phyloP scores from a whole-genome alignment of 2,888 invertebrate genomes.

The Anaspis maculata region DNA sequence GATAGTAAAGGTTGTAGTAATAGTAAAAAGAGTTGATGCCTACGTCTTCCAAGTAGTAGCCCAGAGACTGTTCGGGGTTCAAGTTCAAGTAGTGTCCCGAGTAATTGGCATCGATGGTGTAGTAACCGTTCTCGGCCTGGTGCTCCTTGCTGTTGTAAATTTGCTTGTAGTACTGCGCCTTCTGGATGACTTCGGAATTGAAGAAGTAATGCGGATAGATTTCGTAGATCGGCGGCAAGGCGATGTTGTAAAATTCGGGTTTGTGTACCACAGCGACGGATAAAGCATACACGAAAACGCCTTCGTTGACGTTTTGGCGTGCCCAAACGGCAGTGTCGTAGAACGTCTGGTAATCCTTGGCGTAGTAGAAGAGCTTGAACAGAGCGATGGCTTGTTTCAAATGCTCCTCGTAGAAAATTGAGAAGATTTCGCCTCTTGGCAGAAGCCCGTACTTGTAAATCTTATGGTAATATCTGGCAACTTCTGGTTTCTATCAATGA shows the following conservation, averaged over 20 bases:
- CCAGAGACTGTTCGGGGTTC: constrained; percentile 49
- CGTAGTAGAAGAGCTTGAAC: constrained; percentile 59
- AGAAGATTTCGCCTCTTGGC: constrained; percentile 54
- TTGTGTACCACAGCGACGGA: constrained; percentile 56
- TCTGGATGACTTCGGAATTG: constrained; percentile 57
- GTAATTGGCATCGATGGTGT: constrained; percentile 56
- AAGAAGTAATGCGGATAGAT: constrained; percentile 65
- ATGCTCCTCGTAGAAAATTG: constrained; percentile 52
- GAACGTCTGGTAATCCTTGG: constrained; percentile 64
- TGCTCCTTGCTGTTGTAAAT: constrained; percentile 34
- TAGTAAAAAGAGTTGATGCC: constrained; percentile 59
- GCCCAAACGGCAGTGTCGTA: constrained; percentile 60
- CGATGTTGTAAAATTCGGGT: constrained; percentile 53
- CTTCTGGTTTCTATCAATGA: constrained; percentile 45
- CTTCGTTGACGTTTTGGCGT: constrained; percentile 60
- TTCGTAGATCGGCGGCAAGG: constrained; percentile 64
- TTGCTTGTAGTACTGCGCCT: constrained; percentile 55
- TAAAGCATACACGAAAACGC: constrained; percentile 58
- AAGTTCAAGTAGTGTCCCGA: constrained; percentile 49
- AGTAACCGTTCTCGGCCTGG: constrained; percentile 28
- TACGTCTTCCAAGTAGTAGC: constrained; percentile 67
- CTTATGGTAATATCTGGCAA: constrained; percentile 47
- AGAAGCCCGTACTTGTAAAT: constrained; percentile 50
- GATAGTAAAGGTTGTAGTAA: constrained; percentile 52
- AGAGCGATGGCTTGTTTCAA: constrained; percentile 55